Conservation (phyloP, 2,888 invertebrate species). For the Charanyca ferruginea region DNA sequence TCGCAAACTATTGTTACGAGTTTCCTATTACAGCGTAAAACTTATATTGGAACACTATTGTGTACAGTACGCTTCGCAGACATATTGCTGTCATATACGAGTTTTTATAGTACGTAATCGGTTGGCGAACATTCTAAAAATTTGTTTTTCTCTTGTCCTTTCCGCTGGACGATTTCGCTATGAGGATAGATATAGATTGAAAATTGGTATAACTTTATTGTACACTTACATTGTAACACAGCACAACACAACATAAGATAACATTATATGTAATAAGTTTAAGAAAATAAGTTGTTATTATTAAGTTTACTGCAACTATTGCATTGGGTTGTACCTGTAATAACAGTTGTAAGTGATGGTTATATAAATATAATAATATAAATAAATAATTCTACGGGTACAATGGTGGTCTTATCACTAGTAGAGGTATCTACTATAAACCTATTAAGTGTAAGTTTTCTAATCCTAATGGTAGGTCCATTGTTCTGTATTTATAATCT, state of each 20-base stretch:
- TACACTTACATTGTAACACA: neutral
- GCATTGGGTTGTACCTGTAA: too few species aligned
- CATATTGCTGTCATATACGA: conserved; percentile 46
- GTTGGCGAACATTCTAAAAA: conserved; percentile 27
- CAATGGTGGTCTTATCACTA: neutral
- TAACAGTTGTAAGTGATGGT: too few species aligned
- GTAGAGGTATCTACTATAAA: neutral
- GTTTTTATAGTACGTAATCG: conserved; percentile 40
- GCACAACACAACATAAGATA: too few species aligned
- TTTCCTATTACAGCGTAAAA: conserved; percentile 51
- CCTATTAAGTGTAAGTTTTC: neutral
- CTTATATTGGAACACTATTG: conserved; percentile 58
- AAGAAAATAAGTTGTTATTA: too few species aligned
- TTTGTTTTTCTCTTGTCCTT: neutral
- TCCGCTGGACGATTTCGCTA: neutral
- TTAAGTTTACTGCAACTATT: too few species aligned
- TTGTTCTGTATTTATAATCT: neutral
- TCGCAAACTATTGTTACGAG: conserved; percentile 37
- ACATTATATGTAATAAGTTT: too few species aligned
- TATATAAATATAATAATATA: too few species aligned
- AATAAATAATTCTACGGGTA: neutral
- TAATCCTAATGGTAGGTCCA: neutral
- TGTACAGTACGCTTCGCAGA: conserved; percentile 40
- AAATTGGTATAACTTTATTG: neutral
- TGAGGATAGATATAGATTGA: neutral